Evolutionary conservation across 1,140 invertebrate species (phyloP).

Genomic region (Geopemphigus sp.): DNA sequence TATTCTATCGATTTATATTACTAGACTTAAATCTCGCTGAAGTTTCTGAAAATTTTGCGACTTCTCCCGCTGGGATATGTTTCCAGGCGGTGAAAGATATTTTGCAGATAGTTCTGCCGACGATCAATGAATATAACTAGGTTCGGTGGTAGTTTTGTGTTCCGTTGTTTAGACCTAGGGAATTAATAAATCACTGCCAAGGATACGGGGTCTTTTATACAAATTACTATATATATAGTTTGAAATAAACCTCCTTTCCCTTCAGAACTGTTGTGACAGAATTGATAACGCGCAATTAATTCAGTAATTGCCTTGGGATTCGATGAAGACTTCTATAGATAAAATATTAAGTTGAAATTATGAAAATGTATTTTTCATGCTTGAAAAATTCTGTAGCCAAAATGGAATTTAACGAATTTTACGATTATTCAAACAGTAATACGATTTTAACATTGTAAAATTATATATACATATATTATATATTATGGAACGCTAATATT

Average conservation of each 20-base stretch:
- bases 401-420: background rate
- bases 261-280: background rate
- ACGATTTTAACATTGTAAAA: background rate
- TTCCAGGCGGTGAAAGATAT: slow-evolving; percentile 22
- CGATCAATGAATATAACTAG: slow-evolving; percentile 28
- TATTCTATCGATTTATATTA: background rate
- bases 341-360: background rate
- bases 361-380: background rate
- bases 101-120: slow-evolving; percentile 32
- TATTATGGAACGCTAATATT: background rate
- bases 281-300: slow-evolving; percentile 27
- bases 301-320: slow-evolving; percentile 15
- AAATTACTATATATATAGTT: background rate
- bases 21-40: background rate
- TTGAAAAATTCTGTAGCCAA: background rate
- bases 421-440: background rate
- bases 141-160: slow-evolving; percentile 27
- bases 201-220: background rate
- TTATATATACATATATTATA: background rate
- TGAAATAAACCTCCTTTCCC: background rate
- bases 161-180: slow-evolving; percentile 18
- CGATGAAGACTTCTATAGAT: background rate
- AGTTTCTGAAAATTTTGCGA: slow-evolving; percentile 13
- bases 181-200: slow-evolving; percentile 41
- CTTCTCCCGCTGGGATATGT: background rate